Evolutionary conservation across 1,140 invertebrate genomes (phyloP), one percentile per base, ranked within the genome.

Genomic region (Ganaspis sp.): DNA sequence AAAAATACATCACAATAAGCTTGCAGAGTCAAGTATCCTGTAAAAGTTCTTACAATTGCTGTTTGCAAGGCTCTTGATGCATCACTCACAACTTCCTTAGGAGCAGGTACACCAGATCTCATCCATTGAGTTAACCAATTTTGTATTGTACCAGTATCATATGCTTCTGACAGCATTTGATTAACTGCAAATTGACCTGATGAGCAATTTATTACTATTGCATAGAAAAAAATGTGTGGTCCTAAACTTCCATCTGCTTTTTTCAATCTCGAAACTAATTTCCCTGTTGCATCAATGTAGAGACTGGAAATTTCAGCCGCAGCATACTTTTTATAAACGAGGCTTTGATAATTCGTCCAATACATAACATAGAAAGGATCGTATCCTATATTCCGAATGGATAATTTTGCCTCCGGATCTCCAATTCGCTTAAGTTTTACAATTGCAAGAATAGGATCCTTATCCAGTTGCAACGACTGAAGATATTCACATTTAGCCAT

Each of bases 1-100:
- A 21, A 6, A n/a, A 23, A 71, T 6, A 37, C 64, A 69, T 82
- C 75, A 9, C 75, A 75, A 73, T 79, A 82, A 11, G 72, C 70
- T 19, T 72, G 26, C 9, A 77, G 40, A 4, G 75, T 79, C 9
- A 40, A 54, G 34, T 53, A 73, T 9, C 38, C 15, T 0, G 77
- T 79, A 37, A 79, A 82, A 9, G 75, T 40, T 53, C 70, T 53
- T n/a, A 79, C 53, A 12, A 34, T 23, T 38, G 73, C 76, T 23
- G 37, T 73, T 8, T 75, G 15, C 11, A 80, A 37, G n/a, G 76
- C 72, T 70, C 37, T 70, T 2, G 81, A 75, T 21, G 70, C 37
- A 70, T 80, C 78, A 37, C 71, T 54, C 4, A 80, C 26, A 0
- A 76, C 38, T 76, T 78, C 79, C 37, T 58, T 73, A 1, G 72